These are phyloP conservation scores for Nasonia vitripennis DNA, from an alignment of 1,140 invertebrate species.

Conservation along the genomic window DNA sequence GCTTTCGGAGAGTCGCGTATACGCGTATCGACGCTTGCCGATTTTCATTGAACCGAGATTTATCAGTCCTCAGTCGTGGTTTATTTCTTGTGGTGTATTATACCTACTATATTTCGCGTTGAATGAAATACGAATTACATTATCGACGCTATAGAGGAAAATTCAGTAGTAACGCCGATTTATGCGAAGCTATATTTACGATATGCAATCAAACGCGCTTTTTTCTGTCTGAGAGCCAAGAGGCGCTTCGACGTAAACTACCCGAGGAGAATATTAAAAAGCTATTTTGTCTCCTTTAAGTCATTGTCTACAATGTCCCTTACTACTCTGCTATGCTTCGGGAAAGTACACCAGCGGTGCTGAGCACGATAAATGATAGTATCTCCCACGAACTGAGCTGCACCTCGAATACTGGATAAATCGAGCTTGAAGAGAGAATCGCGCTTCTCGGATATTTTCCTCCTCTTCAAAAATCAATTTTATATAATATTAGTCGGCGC, in stretches of 20 bases:
- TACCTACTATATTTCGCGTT: too few relatives aligned
- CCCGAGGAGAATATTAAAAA: conserved; percentile 53
- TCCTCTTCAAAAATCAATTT: neutral
- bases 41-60: neutral
- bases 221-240: conserved; percentile 51
- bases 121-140: too few relatives aligned
- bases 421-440: too few relatives aligned
- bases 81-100: too few relatives aligned
- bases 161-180: neutral
- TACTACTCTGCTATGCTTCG: neutral
- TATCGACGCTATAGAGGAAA: neutral
- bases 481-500: too few relatives aligned
- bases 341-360: neutral
- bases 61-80: neutral
- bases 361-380: conserved; percentile 5
- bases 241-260: conserved; percentile 46
- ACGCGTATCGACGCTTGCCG: neutral
- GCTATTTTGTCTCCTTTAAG: conserved; percentile 30
- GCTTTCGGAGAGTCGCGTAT: neutral
- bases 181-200: neutral
- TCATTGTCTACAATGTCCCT: neutral
- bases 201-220: conserved; percentile 50
- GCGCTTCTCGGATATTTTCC: neutral
- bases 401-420: too few relatives aligned
- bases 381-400: too few relatives aligned